A percentile compares a stretch with the other conserved stretches of the same genome.
phyloP scores from a whole-genome alignment of 2,113 vertebrate species.

The Sarotherodon lohbergeri region DNA sequence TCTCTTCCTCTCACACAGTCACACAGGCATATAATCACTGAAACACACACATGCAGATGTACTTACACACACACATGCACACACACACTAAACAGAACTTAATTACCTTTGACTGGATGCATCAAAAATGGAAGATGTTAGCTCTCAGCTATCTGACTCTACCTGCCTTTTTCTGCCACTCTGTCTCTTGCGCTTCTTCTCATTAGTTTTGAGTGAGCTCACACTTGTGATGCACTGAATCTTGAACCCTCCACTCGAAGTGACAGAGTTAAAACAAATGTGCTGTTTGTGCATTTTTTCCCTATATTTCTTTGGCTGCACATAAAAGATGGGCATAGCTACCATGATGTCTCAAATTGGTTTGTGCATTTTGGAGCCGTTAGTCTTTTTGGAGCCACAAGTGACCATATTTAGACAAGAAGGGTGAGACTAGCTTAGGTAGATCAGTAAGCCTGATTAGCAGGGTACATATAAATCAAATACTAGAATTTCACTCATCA shows the following conservation, averaged over 20 bases:
- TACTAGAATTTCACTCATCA: background rate
- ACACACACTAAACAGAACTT: slow-evolving; percentile 30
- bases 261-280: background rate
- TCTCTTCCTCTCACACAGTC: slow-evolving; percentile 1
- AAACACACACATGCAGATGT: slow-evolving; percentile 23
- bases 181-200: background rate
- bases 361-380: background rate
- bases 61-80: background rate
- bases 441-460: background rate
- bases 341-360: background rate
- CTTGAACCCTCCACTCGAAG: background rate
- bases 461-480: background rate
- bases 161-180: slow-evolving; percentile 2
- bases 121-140: slow-evolving; percentile 65
- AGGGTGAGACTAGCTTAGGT: background rate
- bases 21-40: slow-evolving; percentile 21
- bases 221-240: background rate
- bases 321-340: background rate
- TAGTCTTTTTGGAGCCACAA: background rate
- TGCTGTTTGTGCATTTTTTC: background rate
- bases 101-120: slow-evolving; percentile 70
- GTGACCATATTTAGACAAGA: background rate
- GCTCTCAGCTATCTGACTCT: slow-evolving; percentile 23
- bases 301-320: background rate
- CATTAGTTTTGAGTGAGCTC: background rate